Conservation (phyloP, 1,140 invertebrate species). For the Doryteuthis pealeii region DNA sequence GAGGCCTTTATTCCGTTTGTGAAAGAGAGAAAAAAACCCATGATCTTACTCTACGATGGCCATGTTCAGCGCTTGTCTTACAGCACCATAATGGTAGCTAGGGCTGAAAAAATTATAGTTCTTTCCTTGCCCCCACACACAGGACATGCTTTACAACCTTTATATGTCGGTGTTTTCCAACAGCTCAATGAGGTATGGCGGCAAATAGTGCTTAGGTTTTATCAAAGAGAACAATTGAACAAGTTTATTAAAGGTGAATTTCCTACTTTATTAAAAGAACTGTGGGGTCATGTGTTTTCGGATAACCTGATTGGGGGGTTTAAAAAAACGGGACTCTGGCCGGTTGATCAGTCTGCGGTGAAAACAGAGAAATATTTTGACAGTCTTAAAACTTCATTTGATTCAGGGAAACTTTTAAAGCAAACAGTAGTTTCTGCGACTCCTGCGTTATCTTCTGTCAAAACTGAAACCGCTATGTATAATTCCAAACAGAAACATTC, state of each 20-base stretch:
- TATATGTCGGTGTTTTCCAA: not conserved
- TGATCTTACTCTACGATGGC: not conserved
- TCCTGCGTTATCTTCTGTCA: no score
- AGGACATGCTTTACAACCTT: not conserved
- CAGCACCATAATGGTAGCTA: not conserved
- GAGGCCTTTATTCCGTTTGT: conserved; percentile 19
- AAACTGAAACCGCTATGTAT: no score
- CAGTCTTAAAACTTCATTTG: no score
- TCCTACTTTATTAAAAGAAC: not conserved
- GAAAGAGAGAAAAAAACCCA: not conserved
- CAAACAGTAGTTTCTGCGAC: no score
- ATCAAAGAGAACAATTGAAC: not conserved
- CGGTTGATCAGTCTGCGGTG: no score
- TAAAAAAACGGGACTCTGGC: not conserved
- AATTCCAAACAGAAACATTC: no score
- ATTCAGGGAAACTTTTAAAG: no score
- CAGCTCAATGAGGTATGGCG: not conserved
- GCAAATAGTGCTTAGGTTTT: not conserved
- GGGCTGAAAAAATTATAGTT: not conserved
- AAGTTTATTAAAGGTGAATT: not conserved
- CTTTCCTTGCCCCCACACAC: not conserved
- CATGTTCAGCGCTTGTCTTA: not conserved
- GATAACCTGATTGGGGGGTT: not conserved
- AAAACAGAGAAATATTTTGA: no score
- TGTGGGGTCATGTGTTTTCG: not conserved